phyloP scores from a whole-genome alignment of 2,888 invertebrate genomes.

The Norana najaformis region DNA sequence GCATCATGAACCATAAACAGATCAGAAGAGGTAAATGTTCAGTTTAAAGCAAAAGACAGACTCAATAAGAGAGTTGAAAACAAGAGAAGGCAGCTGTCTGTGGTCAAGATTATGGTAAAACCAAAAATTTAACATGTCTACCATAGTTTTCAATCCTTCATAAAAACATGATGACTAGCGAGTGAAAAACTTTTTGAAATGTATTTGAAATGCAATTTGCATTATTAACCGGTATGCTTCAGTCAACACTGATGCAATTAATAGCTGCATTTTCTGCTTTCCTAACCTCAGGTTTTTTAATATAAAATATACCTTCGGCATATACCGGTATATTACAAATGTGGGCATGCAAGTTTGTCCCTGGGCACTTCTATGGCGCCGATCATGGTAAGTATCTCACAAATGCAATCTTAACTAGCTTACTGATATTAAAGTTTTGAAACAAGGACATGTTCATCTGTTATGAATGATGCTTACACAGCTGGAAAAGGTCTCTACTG shows the following conservation, averaged over 20 bases:
- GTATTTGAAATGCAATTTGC: neutral
- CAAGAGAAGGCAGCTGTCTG: too few species aligned
- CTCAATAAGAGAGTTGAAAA: neutral
- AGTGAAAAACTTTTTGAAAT: neutral
- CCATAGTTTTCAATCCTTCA: too few species aligned
- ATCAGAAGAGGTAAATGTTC: too few species aligned
- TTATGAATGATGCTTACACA: neutral
- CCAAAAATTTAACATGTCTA: too few species aligned
- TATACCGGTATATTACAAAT: neutral
- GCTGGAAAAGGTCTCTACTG: neutral
- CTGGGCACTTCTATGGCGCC: neutral
- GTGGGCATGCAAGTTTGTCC: neutral
- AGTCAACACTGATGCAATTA: neutral
- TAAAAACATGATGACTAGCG: neutral
- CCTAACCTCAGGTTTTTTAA: neutral
- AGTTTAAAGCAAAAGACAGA: neutral
- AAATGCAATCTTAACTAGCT: neutral
- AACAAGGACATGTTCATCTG: neutral
- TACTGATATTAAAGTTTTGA: neutral
- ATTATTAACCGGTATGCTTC: neutral
- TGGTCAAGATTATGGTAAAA: too few species aligned
- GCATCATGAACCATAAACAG: too few species aligned
- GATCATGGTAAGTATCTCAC: neutral
- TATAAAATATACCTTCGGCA: neutral
- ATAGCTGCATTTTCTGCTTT: neutral